Evolutionary conservation across 2,888 invertebrate species (phyloP).

Genomic region (Tenthredo scrophulariae): DNA sequence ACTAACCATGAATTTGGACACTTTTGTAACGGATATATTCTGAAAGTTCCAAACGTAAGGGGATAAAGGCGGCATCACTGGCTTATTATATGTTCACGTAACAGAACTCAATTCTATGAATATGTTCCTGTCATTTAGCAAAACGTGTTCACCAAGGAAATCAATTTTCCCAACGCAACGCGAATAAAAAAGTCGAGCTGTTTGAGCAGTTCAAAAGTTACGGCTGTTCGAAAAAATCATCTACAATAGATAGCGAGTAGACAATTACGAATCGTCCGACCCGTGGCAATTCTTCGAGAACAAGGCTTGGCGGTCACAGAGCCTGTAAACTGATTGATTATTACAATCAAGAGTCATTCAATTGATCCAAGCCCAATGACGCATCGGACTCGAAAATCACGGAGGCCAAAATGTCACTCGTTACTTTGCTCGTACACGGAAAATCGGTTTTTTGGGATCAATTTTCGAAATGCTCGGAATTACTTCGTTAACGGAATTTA

Average conservation of each 20-base stretch:
- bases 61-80: too few relatives aligned
- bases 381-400: conserved; percentile 15
- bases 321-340: conserved; percentile 26
- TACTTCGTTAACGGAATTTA: background rate
- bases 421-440: conserved; percentile 59
- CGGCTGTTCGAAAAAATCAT: background rate
- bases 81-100: background rate
- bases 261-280: background rate
- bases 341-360: conserved; percentile 9
- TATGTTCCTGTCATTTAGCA: background rate
- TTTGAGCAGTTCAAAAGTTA: background rate
- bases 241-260: background rate
- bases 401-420: conserved; percentile 53
- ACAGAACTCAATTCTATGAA: background rate
- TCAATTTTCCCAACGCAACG: background rate
- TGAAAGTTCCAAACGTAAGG: background rate
- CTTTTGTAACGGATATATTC: background rate
- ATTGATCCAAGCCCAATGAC: background rate
- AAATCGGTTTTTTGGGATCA: background rate
- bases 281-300: background rate
- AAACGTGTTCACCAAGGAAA: background rate
- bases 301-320: background rate
- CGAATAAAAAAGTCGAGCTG: background rate
- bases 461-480: background rate
- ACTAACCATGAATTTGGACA: background rate